Evolutionary conservation across 2,797 vertebrate species (phyloP), one percentile per base, ranked within the genome.

Genomic region (Eulemur mongoz): DNA sequence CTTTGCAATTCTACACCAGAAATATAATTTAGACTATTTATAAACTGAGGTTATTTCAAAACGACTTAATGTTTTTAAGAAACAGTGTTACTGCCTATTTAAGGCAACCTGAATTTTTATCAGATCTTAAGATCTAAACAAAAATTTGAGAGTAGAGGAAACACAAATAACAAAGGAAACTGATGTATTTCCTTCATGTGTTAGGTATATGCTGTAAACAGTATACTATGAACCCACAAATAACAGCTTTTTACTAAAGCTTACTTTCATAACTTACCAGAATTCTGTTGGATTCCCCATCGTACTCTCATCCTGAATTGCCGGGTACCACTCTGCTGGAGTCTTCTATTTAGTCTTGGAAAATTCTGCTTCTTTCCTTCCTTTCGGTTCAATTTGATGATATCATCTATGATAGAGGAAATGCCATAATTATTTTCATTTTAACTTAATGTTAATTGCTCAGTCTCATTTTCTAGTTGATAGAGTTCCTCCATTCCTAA

Each of bases 381-480:
- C 97, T 99, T 99, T 98, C 99, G 99, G 98, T 99, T 99, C 97
- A 99, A 96, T 87, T 99, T 99, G 97, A 99, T 99, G 82, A 99
- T 99, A 97, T 99, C 99, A 98, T 99, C 99, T 99, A 98, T 52
- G 93, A 93, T 40, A 80, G 14, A 95, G 7, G 2, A 69, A 94
- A 97, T 70, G 32, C 7, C 59, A 73, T 30, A 65, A 94, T 93
- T 91, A 97, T 92, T 79, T 95, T 95, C 65, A 88, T 90, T 91
- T 97, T 92, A 89, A 93, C 18, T 67, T 65, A 96, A 40, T 89
- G 50, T 89, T 35, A 94, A 69, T 78, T 80, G 90, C 11, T 91
- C 27, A 80, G 52, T 87, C 73, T 94, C 25, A 83, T 80, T 95
- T 94, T 79, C 50, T 90, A 87, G 45, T 57, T 87, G 18, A 70